These are phyloP conservation scores for Pipistrellus pygmaeus DNA, from an alignment of 2,797 vertebrate species.

Conservation along the genomic window DNA sequence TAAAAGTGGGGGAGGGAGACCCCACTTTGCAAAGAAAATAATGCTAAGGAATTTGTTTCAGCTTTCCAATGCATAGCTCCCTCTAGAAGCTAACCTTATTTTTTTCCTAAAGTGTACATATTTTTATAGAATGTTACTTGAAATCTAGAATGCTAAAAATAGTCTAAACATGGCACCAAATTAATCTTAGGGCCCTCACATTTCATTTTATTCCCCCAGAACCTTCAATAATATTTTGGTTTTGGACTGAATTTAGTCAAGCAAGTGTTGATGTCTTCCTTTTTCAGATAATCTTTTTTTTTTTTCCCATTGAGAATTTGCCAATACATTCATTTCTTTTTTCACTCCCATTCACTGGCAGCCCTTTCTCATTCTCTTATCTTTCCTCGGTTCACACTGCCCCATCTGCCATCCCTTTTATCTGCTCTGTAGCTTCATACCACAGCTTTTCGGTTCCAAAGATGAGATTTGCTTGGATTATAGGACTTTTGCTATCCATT, in stretches of 20 bases:
- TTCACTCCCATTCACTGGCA: not conserved
- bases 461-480: not conserved
- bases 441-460: not conserved
- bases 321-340: not conserved
- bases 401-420: not conserved
- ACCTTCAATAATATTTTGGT: constrained; percentile 34
- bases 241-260: constrained; percentile 48
- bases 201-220: constrained; percentile 19
- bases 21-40: not conserved
- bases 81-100: constrained; percentile 29
- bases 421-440: not conserved
- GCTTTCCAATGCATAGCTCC: not conserved
- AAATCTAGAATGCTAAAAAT: constrained; percentile 38
- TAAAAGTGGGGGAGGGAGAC: not conserved
- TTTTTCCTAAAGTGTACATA: not conserved
- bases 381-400: not conserved
- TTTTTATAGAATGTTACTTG: constrained; percentile 1
- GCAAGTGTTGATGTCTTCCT: constrained; percentile 13
- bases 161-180: constrained; percentile 3
- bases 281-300: not conserved
- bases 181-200: not conserved
- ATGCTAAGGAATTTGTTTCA: constrained; percentile 27
- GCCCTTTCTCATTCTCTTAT: not conserved
- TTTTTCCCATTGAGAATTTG: not conserved
- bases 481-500: not conserved